Evolutionary conservation across 2,888 invertebrate species (phyloP).

Genomic region (Eilema depressum): DNA sequence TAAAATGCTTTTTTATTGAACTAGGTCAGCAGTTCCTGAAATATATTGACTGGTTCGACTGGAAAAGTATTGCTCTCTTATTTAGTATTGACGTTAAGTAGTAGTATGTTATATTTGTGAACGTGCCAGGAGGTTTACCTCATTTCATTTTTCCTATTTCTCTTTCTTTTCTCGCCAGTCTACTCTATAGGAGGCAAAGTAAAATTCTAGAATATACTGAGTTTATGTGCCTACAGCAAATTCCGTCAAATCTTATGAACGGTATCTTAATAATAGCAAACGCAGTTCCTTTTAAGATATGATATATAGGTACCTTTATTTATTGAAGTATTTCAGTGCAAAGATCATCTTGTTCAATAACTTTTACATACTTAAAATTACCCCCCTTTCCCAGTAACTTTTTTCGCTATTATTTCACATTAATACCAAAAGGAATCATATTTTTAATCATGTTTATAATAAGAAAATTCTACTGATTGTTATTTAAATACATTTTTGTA

Average conservation of each 20-base stretch:
- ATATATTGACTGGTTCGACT: neutral
- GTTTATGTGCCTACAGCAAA: no score
- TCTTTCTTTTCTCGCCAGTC: neutral
- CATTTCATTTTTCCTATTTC: neutral
- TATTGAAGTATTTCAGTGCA: no score
- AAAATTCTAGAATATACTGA: no score
- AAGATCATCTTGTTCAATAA: no score
- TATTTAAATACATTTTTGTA: neutral
- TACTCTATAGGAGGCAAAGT: neutral
- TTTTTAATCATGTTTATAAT: neutral
- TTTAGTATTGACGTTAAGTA: conserved; percentile 1
- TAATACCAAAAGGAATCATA: neutral
- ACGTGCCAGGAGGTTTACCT: neutral
- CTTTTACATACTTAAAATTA: no score
- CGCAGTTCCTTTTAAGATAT: neutral
- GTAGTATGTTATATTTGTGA: neutral
- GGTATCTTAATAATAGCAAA: no score
- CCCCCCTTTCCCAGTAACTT: neutral
- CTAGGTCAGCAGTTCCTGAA: conserved; percentile 3
- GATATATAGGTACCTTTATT: no score
- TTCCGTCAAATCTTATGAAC: no score
- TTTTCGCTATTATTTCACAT: neutral
- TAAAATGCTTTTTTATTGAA: conserved; percentile 15
- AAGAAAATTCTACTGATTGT: neutral
- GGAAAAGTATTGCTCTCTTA: conserved; percentile 1